phyloP scores from a whole-genome alignment of 37 sponge, comb jelly and placozoan genomes.

The Hexactinellida sp. region DNA sequence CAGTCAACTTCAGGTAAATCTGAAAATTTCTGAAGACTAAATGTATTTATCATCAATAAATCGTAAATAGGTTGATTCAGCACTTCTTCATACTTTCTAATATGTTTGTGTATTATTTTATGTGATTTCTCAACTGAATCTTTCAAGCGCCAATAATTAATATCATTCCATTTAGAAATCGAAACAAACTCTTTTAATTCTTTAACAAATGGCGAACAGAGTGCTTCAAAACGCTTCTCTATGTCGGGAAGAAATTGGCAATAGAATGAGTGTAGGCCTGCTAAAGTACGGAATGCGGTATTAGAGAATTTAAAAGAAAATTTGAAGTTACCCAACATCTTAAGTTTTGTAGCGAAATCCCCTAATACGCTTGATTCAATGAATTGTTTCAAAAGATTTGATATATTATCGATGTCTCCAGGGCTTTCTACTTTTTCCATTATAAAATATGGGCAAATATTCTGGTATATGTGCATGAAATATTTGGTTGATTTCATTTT shows the following conservation, averaged over 20 bases:
- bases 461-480: slow-evolving; percentile 8
- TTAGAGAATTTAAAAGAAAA: not conserved
- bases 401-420: not conserved
- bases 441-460: not conserved
- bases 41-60: not conserved
- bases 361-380: slow-evolving; percentile 50
- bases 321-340: slow-evolving; percentile 28
- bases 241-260: slow-evolving; percentile 44
- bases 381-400: slow-evolving; percentile 32
- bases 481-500: not conserved
- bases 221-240: slow-evolving; percentile 16
- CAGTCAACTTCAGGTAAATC: not conserved
- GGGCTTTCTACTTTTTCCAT: not conserved
- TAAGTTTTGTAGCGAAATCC: slow-evolving; percentile 37
- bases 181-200: slow-evolving; percentile 64
- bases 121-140: slow-evolving; percentile 51
- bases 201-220: slow-evolving; percentile 43
- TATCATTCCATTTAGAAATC: slow-evolving; percentile 77
- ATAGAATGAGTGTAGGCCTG: slow-evolving; percentile 34
- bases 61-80: not conserved
- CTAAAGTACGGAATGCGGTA: not conserved
- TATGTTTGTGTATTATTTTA: slow-evolving; percentile 33
- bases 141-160: slow-evolving; percentile 78
- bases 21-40: not conserved
- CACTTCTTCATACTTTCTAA: slow-evolving; percentile 45